Base-by-base conservation (phyloP, 2,113 vertebrate species). In the Sturnus vulgaris region DNA sequence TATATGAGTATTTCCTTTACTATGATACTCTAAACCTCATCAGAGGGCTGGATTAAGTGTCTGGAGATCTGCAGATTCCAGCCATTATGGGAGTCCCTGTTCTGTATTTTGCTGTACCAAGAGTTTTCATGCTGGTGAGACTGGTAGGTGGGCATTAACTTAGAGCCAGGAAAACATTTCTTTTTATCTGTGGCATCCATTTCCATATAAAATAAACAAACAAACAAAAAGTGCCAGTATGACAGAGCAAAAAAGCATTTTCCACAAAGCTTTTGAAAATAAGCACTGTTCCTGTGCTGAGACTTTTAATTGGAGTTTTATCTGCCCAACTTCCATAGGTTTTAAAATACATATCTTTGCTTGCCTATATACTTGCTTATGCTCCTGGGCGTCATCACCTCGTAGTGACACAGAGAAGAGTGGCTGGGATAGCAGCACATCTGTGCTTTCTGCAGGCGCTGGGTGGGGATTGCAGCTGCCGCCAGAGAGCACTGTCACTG, bases 401-500 rank as follows among this genome's bases (percentile, higher is more conserved):
- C 1, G 9, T 14, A 9, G 15, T 65, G 13, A 6, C 9, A 4
- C 3, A 7, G 64, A 12, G 70, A 27, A 23, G 40, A 52, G 15
- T 1, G 53, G 8, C 33, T 9, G 7, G 4, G 44, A 39, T 19
- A 7, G 3, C 63, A 24, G 55, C 49, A 1, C 14, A 7, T 1
- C 55, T 2, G 6, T 0, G 7, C 30, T 33, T 25, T 17, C 10
- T 30, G 30, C 37, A 3, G 84, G 39, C 44, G 10, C 13, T 6
- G 35, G 66, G 14, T 31, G 50, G 15, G 33, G 42, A 2, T 21
- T 25, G 20, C 70, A 8, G 69, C 76, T 8, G 42, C 96, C 97
- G 50, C 57, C 88, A 96, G 97, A 86, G 95, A 39, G 96, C 89
- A 50, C 92, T 95, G 81, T 46, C 33, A 68, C 81, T 15, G 2